phyloP scores from a whole-genome alignment of 2,113 vertebrate species.

The Nymphicus hollandicus region DNA sequence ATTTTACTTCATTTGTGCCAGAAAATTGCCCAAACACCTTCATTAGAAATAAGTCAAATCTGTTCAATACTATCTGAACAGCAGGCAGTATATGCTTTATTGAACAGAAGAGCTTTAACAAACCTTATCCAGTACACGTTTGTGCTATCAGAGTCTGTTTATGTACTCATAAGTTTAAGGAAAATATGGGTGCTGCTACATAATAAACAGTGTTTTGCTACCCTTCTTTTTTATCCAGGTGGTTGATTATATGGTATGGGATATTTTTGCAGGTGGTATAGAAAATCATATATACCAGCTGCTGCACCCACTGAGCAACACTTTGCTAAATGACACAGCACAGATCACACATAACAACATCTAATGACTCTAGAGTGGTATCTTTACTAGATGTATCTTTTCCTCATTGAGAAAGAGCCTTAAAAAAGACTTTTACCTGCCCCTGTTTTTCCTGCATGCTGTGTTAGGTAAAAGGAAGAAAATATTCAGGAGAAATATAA shows the following conservation, averaged over 20 bases:
- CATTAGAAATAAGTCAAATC: slow-evolving; percentile 77
- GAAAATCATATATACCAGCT: slow-evolving; percentile 76
- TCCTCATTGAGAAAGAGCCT: slow-evolving; percentile 45
- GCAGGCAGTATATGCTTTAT: slow-evolving; percentile 77
- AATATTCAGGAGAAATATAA: slow-evolving; percentile 48
- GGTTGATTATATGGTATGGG: slow-evolving; percentile 77
- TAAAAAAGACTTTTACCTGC: slow-evolving; percentile 51
- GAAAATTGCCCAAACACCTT: slow-evolving; percentile 76
- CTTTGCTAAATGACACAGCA: slow-evolving; percentile 74
- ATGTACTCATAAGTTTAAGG: slow-evolving; percentile 49
- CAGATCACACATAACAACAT: slow-evolving; percentile 62
- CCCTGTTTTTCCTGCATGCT: slow-evolving; percentile 51
- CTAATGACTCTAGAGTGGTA: slow-evolving; percentile 62
- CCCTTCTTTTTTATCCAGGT: slow-evolving; percentile 70
- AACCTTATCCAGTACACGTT: slow-evolving; percentile 67
- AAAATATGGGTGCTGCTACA: slow-evolving; percentile 68
- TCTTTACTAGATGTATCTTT: slow-evolving; percentile 55
- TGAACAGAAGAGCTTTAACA: slow-evolving; percentile 77
- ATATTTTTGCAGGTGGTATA: slow-evolving; percentile 79
- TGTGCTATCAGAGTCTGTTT: slow-evolving; percentile 61
- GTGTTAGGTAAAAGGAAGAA: slow-evolving; percentile 32
- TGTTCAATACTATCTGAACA: slow-evolving; percentile 71
- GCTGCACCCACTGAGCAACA: slow-evolving; percentile 69
- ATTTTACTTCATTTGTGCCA: slow-evolving; percentile 75
- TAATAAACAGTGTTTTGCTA: slow-evolving; percentile 66